phyloP scores from a whole-genome alignment of 2,888 invertebrate species.

The Xylota sylvarum region DNA sequence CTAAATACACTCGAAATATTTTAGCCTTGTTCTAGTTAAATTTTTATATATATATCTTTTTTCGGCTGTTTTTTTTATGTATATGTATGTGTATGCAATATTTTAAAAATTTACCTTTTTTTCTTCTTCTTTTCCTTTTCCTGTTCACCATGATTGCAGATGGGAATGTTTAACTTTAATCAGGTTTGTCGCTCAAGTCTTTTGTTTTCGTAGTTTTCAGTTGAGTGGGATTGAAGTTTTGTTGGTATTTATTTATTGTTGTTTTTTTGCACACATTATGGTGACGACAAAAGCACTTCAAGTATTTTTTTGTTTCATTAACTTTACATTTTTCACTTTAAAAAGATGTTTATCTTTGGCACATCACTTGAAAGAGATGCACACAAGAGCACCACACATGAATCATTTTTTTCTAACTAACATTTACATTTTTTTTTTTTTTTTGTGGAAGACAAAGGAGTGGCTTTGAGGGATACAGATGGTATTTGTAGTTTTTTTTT shows the following conservation, averaged over 20 bases:
- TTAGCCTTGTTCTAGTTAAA: constrained; percentile 63
- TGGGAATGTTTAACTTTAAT: constrained; percentile 84
- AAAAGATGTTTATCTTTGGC: constrained; percentile 20
- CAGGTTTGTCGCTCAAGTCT: constrained; percentile 85
- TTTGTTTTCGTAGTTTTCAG: constrained; percentile 79
- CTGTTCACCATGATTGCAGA: constrained; percentile 79
- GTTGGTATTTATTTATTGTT: constrained; percentile 6
- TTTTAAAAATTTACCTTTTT: constrained; percentile 40
- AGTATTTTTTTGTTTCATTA: constrained; percentile 15
- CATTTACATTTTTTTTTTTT: constrained; percentile 43
- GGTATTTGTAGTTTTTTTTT: not conserved
- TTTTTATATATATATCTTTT: constrained; percentile 15
- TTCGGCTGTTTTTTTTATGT: not conserved
- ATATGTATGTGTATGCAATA: constrained; percentile 30
- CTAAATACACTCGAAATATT: constrained; percentile 19
- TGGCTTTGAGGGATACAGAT: constrained; percentile 30
- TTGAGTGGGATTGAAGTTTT: constrained; percentile 27
- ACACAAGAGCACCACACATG: constrained; percentile 21
- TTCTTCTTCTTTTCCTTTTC: constrained; percentile 48
- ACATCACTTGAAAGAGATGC: constrained; percentile 34
- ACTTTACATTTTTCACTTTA: constrained; percentile 17
- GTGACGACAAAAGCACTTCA: constrained; percentile 43
- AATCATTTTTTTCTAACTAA: constrained; percentile 20
- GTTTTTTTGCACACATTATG: constrained; percentile 50
- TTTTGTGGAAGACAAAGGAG: constrained; percentile 31